Evolutionary conservation across 2,797 vertebrate genomes (phyloP).

Genomic region (Oceanodroma leucorhoa): DNA sequence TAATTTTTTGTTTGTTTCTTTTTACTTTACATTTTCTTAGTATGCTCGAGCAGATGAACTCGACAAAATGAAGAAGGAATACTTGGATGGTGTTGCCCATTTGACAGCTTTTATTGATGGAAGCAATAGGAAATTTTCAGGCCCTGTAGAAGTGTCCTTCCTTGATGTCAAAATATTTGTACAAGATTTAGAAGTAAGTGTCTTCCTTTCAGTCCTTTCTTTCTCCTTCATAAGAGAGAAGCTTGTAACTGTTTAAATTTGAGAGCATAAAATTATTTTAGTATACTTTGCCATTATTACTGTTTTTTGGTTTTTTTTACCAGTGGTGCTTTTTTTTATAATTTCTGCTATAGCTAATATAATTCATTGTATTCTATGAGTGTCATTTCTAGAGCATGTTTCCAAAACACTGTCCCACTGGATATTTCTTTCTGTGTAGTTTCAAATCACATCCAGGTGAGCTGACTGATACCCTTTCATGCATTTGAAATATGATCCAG

Average conservation of each 20-base stretch:
- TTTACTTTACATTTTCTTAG: slow-evolving; percentile 66
- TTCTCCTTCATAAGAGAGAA: background rate
- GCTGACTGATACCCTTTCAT: background rate
- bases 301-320: background rate
- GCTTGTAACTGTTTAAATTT: background rate
- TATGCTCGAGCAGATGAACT: slow-evolving; percentile 94
- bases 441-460: background rate
- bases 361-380: background rate
- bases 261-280: background rate
- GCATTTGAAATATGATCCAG: background rate
- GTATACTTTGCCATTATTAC: background rate
- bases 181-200: slow-evolving; percentile 90
- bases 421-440: background rate
- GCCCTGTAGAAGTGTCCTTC: slow-evolving; percentile 88
- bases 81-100: slow-evolving; percentile 82
- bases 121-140: slow-evolving; percentile 85
- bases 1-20: background rate
- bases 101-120: slow-evolving; percentile 88
- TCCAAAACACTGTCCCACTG: background rate
- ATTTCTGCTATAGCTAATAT: background rate
- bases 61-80: slow-evolving; percentile 91
- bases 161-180: slow-evolving; percentile 89
- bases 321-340: background rate
- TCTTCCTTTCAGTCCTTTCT: background rate
- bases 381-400: background rate